phyloP scores from a whole-genome alignment of 2,113 vertebrate species.

The Dermatemys mawii region DNA sequence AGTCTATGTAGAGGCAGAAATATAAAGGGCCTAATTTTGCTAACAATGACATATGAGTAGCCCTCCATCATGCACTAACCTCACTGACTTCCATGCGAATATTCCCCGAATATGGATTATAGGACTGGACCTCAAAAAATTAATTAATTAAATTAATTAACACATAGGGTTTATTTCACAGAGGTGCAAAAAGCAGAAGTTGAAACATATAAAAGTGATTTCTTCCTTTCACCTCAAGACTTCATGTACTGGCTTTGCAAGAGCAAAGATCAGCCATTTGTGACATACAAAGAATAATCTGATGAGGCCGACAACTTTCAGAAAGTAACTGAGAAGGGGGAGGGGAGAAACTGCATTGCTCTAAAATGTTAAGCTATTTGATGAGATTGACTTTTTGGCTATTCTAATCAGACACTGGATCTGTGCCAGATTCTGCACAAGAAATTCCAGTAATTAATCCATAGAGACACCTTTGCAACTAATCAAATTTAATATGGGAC shows the following conservation, averaged over 20 bases:
- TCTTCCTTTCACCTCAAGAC: background rate
- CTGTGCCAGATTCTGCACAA: conserved; percentile 39
- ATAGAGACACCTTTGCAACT: conserved; percentile 43
- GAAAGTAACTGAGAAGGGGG: background rate
- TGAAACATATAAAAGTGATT: background rate
- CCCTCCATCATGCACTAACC: background rate
- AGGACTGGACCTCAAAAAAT: background rate
- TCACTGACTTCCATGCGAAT: background rate
- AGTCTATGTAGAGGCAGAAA: background rate
- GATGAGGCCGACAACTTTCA: background rate
- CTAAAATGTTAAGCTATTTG: background rate
- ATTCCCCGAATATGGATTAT: background rate
- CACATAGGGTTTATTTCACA: background rate
- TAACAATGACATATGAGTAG: background rate
- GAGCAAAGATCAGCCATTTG: background rate
- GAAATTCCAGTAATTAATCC: conserved; percentile 71
- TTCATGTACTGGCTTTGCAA: background rate
- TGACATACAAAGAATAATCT: background rate
- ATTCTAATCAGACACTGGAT: background rate
- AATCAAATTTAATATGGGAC: conserved; percentile 49
- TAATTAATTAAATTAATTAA: background rate
- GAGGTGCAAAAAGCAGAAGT: background rate
- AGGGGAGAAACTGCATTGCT: background rate
- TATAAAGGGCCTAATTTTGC: background rate
- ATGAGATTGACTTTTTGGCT: background rate